phyloP scores from a whole-genome alignment of 2,113 vertebrate species.

The Melanocharis versteri region DNA sequence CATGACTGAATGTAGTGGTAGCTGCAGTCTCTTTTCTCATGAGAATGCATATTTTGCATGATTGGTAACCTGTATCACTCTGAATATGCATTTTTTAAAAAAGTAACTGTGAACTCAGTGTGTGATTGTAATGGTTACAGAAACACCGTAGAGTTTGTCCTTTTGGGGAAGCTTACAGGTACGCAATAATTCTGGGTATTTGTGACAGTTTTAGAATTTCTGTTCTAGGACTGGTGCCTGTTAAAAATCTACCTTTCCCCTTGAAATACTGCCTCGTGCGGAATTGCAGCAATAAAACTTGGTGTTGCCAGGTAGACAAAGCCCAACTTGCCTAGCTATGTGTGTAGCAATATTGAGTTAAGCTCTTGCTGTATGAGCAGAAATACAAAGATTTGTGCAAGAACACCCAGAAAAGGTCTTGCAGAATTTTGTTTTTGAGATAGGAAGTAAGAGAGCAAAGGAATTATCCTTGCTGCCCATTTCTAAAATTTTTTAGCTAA shows the following conservation, averaged over 20 bases:
- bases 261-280: neutral
- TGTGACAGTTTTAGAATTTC: neutral
- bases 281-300: neutral
- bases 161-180: neutral
- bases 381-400: neutral
- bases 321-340: neutral
- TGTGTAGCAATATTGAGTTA: neutral
- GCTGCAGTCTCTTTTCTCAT: neutral
- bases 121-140: neutral
- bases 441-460: neutral
- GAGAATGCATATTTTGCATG: rapidly evolving
- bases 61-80: neutral
- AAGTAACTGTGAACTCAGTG: neutral
- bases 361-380: rapidly evolving
- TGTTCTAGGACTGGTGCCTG: neutral
- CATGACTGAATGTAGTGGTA: rapidly evolving
- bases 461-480: neutral
- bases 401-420: neutral
- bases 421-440: neutral
- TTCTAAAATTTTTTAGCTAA: neutral
- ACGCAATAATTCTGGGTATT: neutral
- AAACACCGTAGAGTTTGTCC: neutral
- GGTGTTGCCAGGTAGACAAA: neutral
- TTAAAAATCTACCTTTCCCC: neutral
- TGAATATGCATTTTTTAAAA: neutral